A percentile compares a stretch with the other conserved stretches of the same genome.
Evolutionary conservation across 2,888 invertebrate species (phyloP).

Genomic region (Rhodophaea formosa): DNA sequence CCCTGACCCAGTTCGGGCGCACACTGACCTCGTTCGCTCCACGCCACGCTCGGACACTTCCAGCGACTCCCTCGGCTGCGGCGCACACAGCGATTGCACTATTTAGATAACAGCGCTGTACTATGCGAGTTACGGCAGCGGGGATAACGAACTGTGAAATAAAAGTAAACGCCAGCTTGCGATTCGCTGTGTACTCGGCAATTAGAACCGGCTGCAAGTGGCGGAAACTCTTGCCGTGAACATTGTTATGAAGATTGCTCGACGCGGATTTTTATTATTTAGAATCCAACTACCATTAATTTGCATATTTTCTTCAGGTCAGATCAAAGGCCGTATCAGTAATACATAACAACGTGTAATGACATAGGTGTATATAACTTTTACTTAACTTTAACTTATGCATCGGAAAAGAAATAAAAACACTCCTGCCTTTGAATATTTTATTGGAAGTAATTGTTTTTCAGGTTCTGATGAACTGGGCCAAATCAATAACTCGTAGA

Average conservation of each 20-base stretch:
- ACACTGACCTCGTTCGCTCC: slow-evolving; percentile 59
- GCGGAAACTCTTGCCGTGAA: neutral
- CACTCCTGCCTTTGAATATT: too few species aligned
- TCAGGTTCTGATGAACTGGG: too few species aligned
- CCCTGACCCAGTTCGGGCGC: slow-evolving; percentile 74
- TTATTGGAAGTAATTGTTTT: too few species aligned
- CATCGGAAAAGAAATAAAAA: too few species aligned
- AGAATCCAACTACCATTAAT: neutral
- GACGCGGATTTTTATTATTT: neutral
- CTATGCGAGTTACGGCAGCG: slow-evolving; percentile 34
- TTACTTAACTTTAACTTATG: too few species aligned
- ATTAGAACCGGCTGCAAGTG: neutral
- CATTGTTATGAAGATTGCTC: neutral
- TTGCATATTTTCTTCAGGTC: neutral
- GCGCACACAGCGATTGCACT: slow-evolving; percentile 47
- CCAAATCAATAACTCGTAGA: too few species aligned
- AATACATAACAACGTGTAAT: too few species aligned
- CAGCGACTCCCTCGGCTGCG: slow-evolving; percentile 28
- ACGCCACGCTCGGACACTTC: slow-evolving; percentile 28
- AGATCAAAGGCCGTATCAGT: too few species aligned
- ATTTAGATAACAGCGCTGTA: slow-evolving; percentile 43
- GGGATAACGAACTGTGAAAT: slow-evolving; percentile 55
- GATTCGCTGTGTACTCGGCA: slow-evolving; percentile 22
- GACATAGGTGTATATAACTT: too few species aligned
- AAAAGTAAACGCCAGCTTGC: slow-evolving; percentile 42